These are phyloP conservation scores for Agrochola lota DNA, from an alignment of 2,888 invertebrate species.

Conservation along the genomic window DNA sequence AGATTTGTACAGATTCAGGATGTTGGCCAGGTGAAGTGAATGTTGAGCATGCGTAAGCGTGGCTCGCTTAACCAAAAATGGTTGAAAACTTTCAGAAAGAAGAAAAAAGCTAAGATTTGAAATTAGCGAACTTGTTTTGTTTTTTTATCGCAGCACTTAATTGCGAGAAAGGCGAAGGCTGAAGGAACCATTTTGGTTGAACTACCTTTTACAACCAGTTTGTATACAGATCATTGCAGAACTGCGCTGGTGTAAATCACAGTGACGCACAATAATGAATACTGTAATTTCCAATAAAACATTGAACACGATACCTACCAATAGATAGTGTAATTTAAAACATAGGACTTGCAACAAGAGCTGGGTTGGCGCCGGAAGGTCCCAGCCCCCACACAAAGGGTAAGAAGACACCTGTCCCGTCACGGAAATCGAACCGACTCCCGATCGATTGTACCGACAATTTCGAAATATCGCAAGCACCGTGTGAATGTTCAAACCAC, in stretches of 20 bases:
- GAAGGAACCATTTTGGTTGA: neutral
- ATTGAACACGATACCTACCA: neutral
- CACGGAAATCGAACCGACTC: conserved; percentile 59
- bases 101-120: neutral
- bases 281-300: neutral
- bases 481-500: conserved; percentile 60
- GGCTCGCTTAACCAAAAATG: neutral
- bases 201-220: neutral
- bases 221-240: neutral
- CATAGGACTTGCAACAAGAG: conserved; percentile 53
- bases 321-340: conserved; percentile 32
- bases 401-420: conserved; percentile 77
- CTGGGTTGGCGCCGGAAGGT: conserved; percentile 67
- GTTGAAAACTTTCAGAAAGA: neutral
- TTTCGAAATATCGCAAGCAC: conserved; percentile 44
- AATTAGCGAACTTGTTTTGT: neutral
- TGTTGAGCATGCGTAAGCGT: neutral
- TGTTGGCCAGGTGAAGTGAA: conserved; percentile 7
- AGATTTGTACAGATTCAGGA: conserved; percentile 42
- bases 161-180: neutral
- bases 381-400: conserved; percentile 71
- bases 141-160: neutral
- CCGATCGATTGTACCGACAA: conserved; percentile 61
- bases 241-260: neutral
- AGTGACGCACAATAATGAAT: neutral